Conservation (phyloP, 2,797 vertebrate genomes). For the Eulemur coronatus region DNA sequence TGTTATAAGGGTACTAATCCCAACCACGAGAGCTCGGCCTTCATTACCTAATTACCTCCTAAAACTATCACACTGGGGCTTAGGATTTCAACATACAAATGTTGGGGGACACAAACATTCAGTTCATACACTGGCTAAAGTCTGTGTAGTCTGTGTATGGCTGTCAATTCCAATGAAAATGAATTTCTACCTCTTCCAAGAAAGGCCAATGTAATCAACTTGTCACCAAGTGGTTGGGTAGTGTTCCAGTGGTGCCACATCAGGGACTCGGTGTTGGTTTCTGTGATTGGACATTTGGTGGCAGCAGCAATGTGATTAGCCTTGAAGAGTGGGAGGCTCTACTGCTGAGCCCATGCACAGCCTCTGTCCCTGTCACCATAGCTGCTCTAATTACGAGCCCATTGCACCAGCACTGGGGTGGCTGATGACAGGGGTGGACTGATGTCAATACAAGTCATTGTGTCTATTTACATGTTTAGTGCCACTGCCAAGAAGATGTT, state of each 20-base stretch:
- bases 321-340: background rate
- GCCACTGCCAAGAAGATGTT: background rate
- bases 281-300: background rate
- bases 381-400: background rate
- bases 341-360: background rate
- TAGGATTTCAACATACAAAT: background rate
- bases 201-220: background rate
- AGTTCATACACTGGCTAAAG: background rate
- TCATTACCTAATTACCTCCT: background rate
- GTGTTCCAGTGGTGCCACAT: background rate
- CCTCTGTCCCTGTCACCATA: background rate
- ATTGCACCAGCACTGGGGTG: background rate
- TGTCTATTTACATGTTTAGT: background rate
- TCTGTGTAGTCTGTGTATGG: background rate
- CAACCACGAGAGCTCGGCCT: background rate
- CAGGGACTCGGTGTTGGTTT: background rate
- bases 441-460: background rate
- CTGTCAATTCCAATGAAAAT: background rate
- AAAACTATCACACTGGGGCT: background rate
- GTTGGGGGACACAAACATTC: background rate
- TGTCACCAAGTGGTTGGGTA: background rate
- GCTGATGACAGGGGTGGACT: background rate
- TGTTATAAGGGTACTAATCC: background rate
- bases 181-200: background rate
- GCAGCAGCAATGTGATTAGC: background rate